Conservation (phyloP, 2,888 invertebrate genomes). For the Sarcophaga variegata region DNA sequence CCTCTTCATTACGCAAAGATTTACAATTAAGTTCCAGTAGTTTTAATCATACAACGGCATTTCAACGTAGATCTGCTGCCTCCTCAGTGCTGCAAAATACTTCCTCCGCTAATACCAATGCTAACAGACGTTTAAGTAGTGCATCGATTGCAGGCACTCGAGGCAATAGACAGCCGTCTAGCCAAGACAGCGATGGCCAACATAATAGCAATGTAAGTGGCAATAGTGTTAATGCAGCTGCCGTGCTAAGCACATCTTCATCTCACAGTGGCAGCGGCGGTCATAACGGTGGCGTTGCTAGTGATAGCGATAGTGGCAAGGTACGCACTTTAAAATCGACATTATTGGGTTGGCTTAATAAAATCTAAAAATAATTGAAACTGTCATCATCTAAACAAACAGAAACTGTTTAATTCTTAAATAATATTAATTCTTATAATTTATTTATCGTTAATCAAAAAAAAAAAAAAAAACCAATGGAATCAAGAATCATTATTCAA, state of each 20-base stretch:
- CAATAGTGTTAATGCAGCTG: conserved; percentile 54
- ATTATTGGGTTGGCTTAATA: conserved; percentile 81
- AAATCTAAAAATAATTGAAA: conserved; percentile 76
- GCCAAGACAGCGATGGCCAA: conserved; percentile 57
- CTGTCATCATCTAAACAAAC: conserved; percentile 53
- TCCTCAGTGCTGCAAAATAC: conserved; percentile 17
- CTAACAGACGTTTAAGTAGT: conserved; percentile 77
- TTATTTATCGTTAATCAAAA: conserved; percentile 40
- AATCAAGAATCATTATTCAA: conserved; percentile 42
- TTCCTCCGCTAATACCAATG: conserved; percentile 23
- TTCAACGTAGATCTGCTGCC: conserved; percentile 59
- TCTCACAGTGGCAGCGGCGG: conserved; percentile 67
- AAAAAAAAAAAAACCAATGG: not conserved
- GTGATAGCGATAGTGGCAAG: conserved; percentile 81
- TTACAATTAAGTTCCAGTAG: conserved; percentile 75
- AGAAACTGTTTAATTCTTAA: conserved; percentile 54
- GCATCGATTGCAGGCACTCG: conserved; percentile 74
- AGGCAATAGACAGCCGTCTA: conserved; percentile 18
- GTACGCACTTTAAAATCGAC: conserved; percentile 82
- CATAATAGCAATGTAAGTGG: conserved; percentile 63
- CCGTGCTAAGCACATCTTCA: conserved; percentile 71
- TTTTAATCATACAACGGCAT: conserved; percentile 69
- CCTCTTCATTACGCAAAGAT: conserved; percentile 77
- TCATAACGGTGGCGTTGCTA: conserved; percentile 67
- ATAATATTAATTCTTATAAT: conserved; percentile 48